A percentile compares a stretch with the other conserved stretches of the same genome.
These are phyloP conservation scores for Pediacus dermestoides DNA, from an alignment of 2,888 invertebrate species.

Conservation along the genomic window DNA sequence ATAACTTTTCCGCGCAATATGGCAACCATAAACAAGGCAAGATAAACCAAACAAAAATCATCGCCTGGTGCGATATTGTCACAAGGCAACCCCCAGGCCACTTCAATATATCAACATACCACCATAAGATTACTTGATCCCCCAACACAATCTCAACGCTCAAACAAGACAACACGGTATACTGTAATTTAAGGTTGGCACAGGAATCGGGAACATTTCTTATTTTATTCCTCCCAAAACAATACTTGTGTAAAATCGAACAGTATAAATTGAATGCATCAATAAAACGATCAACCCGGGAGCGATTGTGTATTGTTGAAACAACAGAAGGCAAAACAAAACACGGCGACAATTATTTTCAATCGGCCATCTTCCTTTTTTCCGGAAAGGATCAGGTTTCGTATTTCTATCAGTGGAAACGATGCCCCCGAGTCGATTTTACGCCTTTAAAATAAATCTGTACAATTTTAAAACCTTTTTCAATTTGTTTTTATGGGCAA, in stretches of 20 bases:
- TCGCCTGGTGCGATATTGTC: no score
- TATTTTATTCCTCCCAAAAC: conserved; percentile 48
- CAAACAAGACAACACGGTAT: no score
- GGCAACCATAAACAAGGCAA: no score
- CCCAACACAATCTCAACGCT: no score
- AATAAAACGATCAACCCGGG: conserved; percentile 46
- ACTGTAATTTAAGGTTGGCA: no score
- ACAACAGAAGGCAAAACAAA: conserved; percentile 42
- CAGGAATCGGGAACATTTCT: no score
- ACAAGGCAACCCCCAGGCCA: conserved; percentile 5
- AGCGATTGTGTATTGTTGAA: conserved; percentile 42
- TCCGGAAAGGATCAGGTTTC: conserved; percentile 33
- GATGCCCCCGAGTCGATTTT: conserved; percentile 41
- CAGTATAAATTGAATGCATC: conserved; percentile 48
- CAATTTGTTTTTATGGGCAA: conserved; percentile 40
- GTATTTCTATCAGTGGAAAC: conserved; percentile 40
- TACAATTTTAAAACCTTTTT: conserved; percentile 40
- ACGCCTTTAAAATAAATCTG: conserved; percentile 36
- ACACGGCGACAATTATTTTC: conserved; percentile 51
- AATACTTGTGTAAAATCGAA: conserved; percentile 39
- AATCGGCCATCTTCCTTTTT: conserved; percentile 43
- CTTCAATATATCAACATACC: conserved; percentile 4
- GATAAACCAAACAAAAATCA: no score
- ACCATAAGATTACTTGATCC: conserved; percentile 8
- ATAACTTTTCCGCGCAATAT: no score